phyloP scores from a whole-genome alignment of 2,113 vertebrate species.

The Hassar affinis region DNA sequence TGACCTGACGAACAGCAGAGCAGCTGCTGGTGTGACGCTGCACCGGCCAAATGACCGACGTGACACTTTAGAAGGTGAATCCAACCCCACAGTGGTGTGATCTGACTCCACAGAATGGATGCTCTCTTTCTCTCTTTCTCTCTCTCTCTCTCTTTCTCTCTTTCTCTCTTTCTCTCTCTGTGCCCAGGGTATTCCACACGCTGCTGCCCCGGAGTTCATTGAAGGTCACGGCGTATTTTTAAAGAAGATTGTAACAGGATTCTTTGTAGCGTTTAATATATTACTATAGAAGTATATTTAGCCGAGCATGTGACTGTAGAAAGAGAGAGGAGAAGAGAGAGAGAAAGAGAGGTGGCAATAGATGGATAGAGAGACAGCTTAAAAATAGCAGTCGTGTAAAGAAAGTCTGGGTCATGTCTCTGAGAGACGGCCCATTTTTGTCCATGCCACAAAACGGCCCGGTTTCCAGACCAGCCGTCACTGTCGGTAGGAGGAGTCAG shows the following conservation, averaged over 20 bases:
- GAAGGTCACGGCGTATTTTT: constrained; percentile 20
- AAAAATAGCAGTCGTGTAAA: neutral
- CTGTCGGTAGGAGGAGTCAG: no score
- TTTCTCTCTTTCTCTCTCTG: no score
- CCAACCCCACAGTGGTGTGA: constrained; percentile 22
- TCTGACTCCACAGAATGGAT: neutral
- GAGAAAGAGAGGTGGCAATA: neutral
- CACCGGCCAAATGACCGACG: neutral
- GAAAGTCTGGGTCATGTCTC: neutral
- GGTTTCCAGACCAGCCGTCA: no score
- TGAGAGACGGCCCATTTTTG: neutral
- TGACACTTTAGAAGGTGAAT: constrained; percentile 27
- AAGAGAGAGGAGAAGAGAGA: neutral
- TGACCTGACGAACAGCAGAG: constrained; percentile 3
- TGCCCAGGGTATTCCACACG: neutral
- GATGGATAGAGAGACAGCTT: neutral
- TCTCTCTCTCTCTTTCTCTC: neutral
- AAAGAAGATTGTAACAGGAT: constrained; percentile 9
- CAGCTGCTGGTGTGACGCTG: constrained; percentile 2
- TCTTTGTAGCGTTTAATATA: neutral
- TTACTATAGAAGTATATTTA: neutral
- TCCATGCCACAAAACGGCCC: neutral
- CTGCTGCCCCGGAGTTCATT: constrained; percentile 8
- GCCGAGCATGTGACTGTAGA: neutral
- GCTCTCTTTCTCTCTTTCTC: neutral